A percentile compares a stretch with the other conserved stretches of the same genome.
These are phyloP conservation scores for Conus ventricosus DNA, from an alignment of 1,140 invertebrate species.

Conservation along the genomic window DNA sequence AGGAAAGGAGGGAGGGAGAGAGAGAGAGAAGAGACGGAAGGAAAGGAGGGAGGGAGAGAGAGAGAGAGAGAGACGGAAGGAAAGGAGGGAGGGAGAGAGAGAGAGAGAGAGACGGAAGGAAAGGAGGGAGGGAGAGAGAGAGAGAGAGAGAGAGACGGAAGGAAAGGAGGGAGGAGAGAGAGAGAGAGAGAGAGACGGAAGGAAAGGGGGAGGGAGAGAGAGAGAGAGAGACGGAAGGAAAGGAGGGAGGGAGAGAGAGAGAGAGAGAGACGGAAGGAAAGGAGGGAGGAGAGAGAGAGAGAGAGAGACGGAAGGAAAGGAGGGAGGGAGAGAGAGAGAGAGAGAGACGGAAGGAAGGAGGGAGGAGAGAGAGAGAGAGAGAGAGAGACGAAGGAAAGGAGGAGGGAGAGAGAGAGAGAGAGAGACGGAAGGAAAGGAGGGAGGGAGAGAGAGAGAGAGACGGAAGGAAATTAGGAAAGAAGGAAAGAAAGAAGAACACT, in stretches of 20 bases:
- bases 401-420: background rate
- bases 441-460: background rate
- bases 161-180: too few relatives aligned
- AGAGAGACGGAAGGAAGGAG: too few relatives aligned
- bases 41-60: background rate
- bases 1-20: too few relatives aligned
- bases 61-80: background rate
- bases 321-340: too few relatives aligned
- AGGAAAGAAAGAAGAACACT: background rate
- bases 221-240: background rate
- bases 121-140: background rate
- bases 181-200: background rate
- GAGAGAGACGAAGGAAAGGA: background rate
- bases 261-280: too few relatives aligned
- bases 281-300: background rate
- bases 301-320: background rate
- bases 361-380: background rate
- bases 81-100: background rate
- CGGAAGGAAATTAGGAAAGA: background rate
- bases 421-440: too few relatives aligned
- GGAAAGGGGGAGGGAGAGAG: background rate
- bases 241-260: too few relatives aligned
- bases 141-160: background rate
- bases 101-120: background rate
- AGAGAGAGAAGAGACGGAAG: too few relatives aligned